Conservation (phyloP, 2,113 vertebrate genomes). For the rat (Rattus norvegicus) region GRCr8 NC_086021.1:51413501-51414000, state of each 20-base stretch:
- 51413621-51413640: not conserved
- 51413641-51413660: not conserved
- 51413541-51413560: not conserved
- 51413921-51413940: slow-evolving; percentile 86
- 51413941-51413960: slow-evolving; percentile 81
- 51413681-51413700: not conserved
- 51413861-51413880: slow-evolving; percentile 53
- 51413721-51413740: not conserved
- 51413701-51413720: not conserved
- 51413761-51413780: not conserved
- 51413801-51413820: not conserved
- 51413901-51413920: slow-evolving; percentile 83
- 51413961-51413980: slow-evolving; percentile 69
- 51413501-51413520: not conserved
- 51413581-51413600: not conserved
- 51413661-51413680: not conserved
- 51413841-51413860: slow-evolving; percentile 63
- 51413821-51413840: not conserved
- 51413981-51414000: slow-evolving; percentile 65
- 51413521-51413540: not conserved
- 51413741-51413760: not conserved
- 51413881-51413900: slow-evolving; percentile 81
- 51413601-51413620: not conserved
- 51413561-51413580: not conserved
- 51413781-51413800: not conserved